Evolutionary conservation across 2,888 invertebrate species (phyloP).

Genomic region (Teleiodes luculella): DNA sequence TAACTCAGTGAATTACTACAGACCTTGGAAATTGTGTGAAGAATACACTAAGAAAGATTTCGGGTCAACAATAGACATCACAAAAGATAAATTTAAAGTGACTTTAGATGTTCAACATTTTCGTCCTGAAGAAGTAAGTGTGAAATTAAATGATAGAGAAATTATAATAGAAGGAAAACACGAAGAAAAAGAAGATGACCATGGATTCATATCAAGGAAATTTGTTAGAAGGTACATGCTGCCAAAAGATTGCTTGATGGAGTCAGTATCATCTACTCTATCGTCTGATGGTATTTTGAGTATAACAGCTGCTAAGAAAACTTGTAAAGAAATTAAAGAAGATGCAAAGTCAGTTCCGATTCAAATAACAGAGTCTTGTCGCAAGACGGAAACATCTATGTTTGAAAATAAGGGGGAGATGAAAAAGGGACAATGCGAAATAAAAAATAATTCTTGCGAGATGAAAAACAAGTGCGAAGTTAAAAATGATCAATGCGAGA

Average conservation of each 20-base stretch:
- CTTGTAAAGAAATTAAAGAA: constrained; percentile 17
- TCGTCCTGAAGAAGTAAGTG: constrained; percentile 82
- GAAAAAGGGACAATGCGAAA: background rate
- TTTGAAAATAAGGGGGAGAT: background rate
- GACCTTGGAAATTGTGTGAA: constrained; percentile 40
- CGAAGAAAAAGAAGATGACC: constrained; percentile 66
- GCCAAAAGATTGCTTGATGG: constrained; percentile 44
- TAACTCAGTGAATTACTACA: constrained; percentile 33
- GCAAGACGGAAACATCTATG: constrained; percentile 15
- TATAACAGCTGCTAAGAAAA: constrained; percentile 35
- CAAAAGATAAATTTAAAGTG: constrained; percentile 69
- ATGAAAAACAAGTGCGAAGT: constrained; percentile 13
- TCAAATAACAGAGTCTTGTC: constrained; percentile 30
- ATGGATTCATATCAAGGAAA: constrained; percentile 66
- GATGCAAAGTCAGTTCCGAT: constrained; percentile 44
- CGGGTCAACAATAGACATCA: constrained; percentile 40
- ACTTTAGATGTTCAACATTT: constrained; percentile 84
- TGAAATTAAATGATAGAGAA: constrained; percentile 80
- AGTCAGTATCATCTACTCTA: constrained; percentile 42
- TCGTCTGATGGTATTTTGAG: constrained; percentile 47
- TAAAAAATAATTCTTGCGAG: background rate
- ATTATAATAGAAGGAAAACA: constrained; percentile 80
- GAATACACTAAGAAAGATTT: constrained; percentile 35
- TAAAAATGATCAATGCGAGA: background rate
- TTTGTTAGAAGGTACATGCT: constrained; percentile 66